Base-by-base conservation (phyloP, 1,140 invertebrate genomes). In the Diabrotica virgifera region DNA sequence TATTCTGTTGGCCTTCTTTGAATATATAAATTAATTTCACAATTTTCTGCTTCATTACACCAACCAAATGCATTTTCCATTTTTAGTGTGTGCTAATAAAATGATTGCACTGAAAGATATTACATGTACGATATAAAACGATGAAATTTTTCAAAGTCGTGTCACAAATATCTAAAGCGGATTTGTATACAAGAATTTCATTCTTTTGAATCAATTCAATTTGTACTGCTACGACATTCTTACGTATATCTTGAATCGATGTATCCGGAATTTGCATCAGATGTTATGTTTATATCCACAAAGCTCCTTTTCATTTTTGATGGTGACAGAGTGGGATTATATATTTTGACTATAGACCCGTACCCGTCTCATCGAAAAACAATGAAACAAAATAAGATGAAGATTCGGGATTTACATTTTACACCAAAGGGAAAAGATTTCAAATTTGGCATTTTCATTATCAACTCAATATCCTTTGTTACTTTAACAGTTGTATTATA, bases 121-220 rank as follows among this genome's bases (percentile, higher is more conserved):
- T 64, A 54, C n/a, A 52, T 57, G 36, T 64, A 9, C 36, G 52
- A 55, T 62, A 62, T 55, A 38, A 62, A 57, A 37, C 56, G n/a
- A n/a, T n/a, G n/a, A n/a, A n/a, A 64, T 46, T 64, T 64, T 57
- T 58, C 54, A 56, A 51, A 57, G 40, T 57, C 62, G 53, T 57
- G 62, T 57, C 62, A 57, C 9, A 52, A 64, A 64, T 59, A 59
- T 59, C 62, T 50, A 36, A 55, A 64, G 51, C 35, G 52, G 52
- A 62, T 54, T 62, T 62, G 60, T 62, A 62, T 62, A 62, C 60
- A 53, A 54, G 52, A 62, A 62, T 62, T 62, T 37, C 52, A 62
- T 62, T 62, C 60, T 62, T 54, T 53, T 54, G 51, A 62, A 62
- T 62, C 24, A 53, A 55, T 53, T 55, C 37, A 54, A 62, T 40